Base-by-base conservation (phyloP, 2,888 invertebrate species). In the Oscheius onirici region DNA sequence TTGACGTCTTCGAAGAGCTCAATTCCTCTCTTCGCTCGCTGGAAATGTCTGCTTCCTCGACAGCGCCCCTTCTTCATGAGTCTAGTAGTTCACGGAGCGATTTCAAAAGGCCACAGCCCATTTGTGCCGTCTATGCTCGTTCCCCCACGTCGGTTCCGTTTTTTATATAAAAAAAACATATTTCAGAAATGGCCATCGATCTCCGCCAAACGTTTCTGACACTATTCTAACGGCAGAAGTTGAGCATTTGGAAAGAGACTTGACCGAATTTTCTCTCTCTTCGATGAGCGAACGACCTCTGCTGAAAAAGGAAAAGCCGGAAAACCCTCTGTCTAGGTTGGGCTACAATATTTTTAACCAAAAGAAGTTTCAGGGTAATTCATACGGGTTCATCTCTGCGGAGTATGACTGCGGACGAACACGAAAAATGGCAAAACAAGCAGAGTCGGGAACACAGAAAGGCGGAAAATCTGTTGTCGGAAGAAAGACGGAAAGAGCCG, bases 231-330 rank as follows among this genome's bases (percentile, higher is more conserved):
- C 43, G 15, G 49, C 61, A 13, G 75, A 79, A 40, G 71, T 81
- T 13, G 73, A 75, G 15, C 73, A 76, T 51, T 43, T 81, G 55
- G 76, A 80, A 52, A 71, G 80, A 17, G 79, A 80, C 22, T 43
- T 82, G 52, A 80, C 81, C 3, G 79, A 80, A 54, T 82, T 76
- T 65, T 79, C 80, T 15, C 67, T 81, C 5, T 71, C 75, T 3
- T 74, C 78, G 10, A 71, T 77, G 54, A 72, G 73, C 34, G 80
- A 76, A 20, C 81, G 63, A 26, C 63, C 63, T 17, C 34, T 63
- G 24, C 13, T 63, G 17, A 63, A 46, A 26, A 46, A 28, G 34
- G 61, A 61, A 8, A 61, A 44, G 26, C 40, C 11, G 15, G 40
- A n/a, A 34, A 41, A 58, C 40, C 40, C 58, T 40, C 43, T 40